Conservation (phyloP, 2,113 vertebrate species). For the Cochlearius cochlearius region DNA sequence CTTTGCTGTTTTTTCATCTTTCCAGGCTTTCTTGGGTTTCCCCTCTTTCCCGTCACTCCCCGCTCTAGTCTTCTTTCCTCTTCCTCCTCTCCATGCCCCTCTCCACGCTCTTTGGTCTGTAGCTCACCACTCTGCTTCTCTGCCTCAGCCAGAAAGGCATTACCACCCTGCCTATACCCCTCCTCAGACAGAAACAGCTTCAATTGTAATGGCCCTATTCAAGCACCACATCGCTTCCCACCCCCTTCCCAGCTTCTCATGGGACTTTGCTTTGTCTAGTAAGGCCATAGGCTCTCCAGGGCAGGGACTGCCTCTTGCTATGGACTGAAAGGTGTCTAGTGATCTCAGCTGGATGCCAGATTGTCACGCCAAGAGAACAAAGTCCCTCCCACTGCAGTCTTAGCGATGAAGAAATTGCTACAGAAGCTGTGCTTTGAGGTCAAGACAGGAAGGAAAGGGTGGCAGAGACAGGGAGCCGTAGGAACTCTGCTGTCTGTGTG, state of each 20-base stretch:
- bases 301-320: background rate
- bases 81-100: background rate
- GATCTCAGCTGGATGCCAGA: background rate
- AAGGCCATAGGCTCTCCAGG: background rate
- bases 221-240: background rate
- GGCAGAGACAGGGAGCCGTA: background rate
- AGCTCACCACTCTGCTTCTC: background rate
- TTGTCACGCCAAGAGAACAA: background rate
- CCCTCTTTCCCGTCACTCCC: background rate
- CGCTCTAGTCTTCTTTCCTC: background rate
- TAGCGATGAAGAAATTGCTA: background rate
- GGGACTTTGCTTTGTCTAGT: background rate
- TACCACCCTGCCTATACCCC: background rate
- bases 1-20: background rate
- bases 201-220: background rate
- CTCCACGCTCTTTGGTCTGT: background rate
- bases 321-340: background rate
- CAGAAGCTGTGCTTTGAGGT: background rate
- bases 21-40: background rate
- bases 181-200: background rate
- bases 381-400: background rate
- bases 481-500: background rate
- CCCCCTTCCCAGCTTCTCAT: background rate
- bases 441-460: background rate
- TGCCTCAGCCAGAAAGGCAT: background rate